Evolutionary conservation across 2,797 vertebrate species (phyloP), one percentile per base, ranked within the genome.

Genomic region (Gadopsis marmoratus): DNA sequence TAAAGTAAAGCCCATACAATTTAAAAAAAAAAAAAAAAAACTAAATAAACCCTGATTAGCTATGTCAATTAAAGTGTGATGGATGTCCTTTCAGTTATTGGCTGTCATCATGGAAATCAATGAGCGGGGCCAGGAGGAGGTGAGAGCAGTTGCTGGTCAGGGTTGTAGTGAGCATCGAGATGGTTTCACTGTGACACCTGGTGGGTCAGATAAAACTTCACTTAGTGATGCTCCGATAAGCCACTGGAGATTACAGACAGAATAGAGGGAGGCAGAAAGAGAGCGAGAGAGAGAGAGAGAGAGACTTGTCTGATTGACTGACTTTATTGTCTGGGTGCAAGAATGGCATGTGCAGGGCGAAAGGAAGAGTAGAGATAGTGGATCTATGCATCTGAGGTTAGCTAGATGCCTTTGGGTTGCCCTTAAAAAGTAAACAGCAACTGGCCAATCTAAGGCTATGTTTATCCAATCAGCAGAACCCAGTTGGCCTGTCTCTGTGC

Each of bases 41-140:
- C n/a, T n/a, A n/a, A n/a, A 95, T 94, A 95, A 95, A 95, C 95
- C 91, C 93, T 94, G 95, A 97, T 96, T 97, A 96, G 92, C 94
- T 92, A 73, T 94, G 95, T 96, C 96, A 96, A 95, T 96, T 96
- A 95, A 92, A 94, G 92, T 88, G 90, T 95, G 95, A 96, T 94
- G 91, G 94, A 95, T 95, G 93, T 95, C 94, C 91, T 92, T 95
- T 94, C 92, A 91, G 88, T 95, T 95, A 95, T 95, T 92, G 91
- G 94, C 90, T 58, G 78, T 82, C 89, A 79, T 88, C 89, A 87
- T 93, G 91, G 79, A 94, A 95, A 95, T 95, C 95, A 84, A 95
- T 95, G 92, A 66, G 53, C 64, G 26, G 33, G 81, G 71, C 75
- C 80, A 48, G 67, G 50, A 67, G 78, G 84, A 85, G 78, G 75